A percentile compares a stretch with the other conserved stretches of the same genome.
phyloP scores from a whole-genome alignment of 2,113 vertebrate genomes.

The Pycnonotus jocosus region DNA sequence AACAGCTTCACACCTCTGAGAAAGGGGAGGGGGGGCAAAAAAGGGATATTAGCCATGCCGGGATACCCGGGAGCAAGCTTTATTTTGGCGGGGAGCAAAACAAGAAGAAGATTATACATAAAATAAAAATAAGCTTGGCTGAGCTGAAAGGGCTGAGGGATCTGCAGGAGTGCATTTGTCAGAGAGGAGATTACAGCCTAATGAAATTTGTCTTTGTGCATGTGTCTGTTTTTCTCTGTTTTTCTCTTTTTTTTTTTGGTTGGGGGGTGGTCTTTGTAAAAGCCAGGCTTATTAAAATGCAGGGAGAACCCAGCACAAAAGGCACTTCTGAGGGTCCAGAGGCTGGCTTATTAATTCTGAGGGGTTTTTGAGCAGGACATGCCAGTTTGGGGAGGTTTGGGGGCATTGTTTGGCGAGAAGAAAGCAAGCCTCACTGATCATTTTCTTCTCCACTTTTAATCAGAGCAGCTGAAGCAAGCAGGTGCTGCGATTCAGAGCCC shows the following conservation, averaged over 20 bases:
- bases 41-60: background rate
- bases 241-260: background rate
- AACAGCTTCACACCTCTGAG: constrained; percentile 23
- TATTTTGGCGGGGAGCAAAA: constrained; percentile 14
- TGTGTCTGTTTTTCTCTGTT: background rate
- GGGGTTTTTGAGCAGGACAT: background rate
- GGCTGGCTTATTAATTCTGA: background rate
- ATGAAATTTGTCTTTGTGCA: constrained; percentile 60
- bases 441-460: constrained; percentile 40
- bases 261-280: background rate
- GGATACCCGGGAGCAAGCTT: background rate
- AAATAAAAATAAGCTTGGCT: background rate
- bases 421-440: constrained; percentile 33
- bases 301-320: constrained; percentile 49
- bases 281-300: constrained; percentile 59
- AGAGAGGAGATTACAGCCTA: constrained; percentile 50
- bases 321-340: constrained; percentile 22
- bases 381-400: constrained; percentile 13
- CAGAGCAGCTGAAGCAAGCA: constrained; percentile 51
- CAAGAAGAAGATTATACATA: background rate
- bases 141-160: constrained; percentile 15
- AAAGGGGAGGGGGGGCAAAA: background rate
- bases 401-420: constrained; percentile 44
- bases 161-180: background rate
- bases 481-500: constrained; percentile 7